Percentiles rank a stretch among this genome's conserved stretches.
Conservation (phyloP, 2,797 vertebrate species). For the Acanthis flammea region DNA sequence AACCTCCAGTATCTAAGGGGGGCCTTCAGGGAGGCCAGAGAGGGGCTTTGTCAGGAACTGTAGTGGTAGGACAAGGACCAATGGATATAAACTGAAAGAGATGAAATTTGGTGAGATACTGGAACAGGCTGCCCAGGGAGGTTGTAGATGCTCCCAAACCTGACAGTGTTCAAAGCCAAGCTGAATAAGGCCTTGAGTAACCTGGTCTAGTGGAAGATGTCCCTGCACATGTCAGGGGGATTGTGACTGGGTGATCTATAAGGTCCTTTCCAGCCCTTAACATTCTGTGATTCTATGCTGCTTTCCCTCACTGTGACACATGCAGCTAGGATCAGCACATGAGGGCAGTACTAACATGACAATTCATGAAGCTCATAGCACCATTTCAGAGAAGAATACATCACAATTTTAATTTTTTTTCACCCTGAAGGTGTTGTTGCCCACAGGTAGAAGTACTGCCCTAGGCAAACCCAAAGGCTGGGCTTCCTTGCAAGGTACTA, state of each 20-base stretch:
- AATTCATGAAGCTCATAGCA: background rate
- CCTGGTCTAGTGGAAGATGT: background rate
- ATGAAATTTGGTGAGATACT: background rate
- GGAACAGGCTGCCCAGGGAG: background rate
- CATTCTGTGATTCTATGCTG: background rate
- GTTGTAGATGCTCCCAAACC: background rate
- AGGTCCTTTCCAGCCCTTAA: background rate
- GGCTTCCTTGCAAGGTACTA: background rate
- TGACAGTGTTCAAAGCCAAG: background rate
- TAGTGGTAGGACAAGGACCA: background rate
- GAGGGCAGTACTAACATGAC: background rate
- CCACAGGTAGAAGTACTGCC: background rate
- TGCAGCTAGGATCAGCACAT: background rate
- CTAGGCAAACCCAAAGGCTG: background rate
- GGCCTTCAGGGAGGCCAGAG: background rate
- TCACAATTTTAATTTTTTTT: background rate
- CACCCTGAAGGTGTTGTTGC: background rate
- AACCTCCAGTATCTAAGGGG: background rate
- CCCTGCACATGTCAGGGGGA: background rate
- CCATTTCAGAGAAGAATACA: background rate
- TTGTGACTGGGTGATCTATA: background rate
- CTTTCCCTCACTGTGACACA: background rate
- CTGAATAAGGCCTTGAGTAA: background rate
- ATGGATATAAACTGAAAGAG: background rate
- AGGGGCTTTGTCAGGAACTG: background rate